Conservation (phyloP, 2,113 vertebrate species). For the Pterocles gutturalis region DNA sequence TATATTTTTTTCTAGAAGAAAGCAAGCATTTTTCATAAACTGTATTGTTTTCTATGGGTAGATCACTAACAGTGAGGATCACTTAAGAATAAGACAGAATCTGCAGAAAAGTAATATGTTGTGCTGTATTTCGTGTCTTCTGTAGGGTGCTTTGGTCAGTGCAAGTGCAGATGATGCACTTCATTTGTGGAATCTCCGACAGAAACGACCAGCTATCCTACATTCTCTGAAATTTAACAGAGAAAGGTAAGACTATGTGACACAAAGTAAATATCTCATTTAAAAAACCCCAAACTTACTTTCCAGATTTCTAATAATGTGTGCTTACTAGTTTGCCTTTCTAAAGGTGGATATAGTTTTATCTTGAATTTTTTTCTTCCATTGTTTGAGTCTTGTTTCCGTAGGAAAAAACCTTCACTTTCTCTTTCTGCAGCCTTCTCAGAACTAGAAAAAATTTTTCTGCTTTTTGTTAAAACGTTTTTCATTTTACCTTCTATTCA, state of each 20-base stretch:
- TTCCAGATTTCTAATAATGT: background rate
- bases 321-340: background rate
- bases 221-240: slow-evolving; percentile 98
- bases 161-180: slow-evolving; percentile 94
- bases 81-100: background rate
- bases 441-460: background rate
- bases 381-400: background rate
- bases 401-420: background rate
- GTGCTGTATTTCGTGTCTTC: slow-evolving; percentile 24
- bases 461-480: background rate
- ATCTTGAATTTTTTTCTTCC: background rate
- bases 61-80: background rate
- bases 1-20: background rate
- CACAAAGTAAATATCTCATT: background rate
- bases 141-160: slow-evolving; percentile 94
- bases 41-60: background rate
- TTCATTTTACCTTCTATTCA: background rate
- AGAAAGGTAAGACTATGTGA: slow-evolving; percentile 85
- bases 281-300: background rate
- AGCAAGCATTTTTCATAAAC: background rate
- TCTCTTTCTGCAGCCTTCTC: background rate
- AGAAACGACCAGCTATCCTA: slow-evolving; percentile 93
- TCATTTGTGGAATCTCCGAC: slow-evolving; percentile 97
- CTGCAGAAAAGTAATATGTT: background rate
- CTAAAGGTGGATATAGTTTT: background rate